Evolutionary conservation across 2,797 vertebrate species (phyloP), one percentile per base, ranked within the genome.

Genomic region (Sparus aurata): DNA sequence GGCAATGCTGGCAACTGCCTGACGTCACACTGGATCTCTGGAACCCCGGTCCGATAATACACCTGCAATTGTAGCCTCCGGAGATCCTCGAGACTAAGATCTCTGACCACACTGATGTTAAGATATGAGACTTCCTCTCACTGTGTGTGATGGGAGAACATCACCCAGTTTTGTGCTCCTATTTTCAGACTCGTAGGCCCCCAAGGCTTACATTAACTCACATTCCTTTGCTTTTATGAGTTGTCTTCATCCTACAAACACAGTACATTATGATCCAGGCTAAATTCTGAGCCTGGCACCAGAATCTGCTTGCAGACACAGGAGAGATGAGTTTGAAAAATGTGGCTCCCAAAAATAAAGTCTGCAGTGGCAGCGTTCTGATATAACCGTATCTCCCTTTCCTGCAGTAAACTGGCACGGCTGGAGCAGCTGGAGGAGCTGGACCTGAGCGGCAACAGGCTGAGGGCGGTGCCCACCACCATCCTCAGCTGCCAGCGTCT

Each of bases 361-460:
- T 38, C 7, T 78, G 20, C 62, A n/a, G 41, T 25, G 12, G 4
- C 46, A 18, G 55, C 2, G 18, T 50, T 82, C 27, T 57, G 17
- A 57, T 63, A 2, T 54, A 47, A 73, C 25, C 0, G 6, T 38
- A 2, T 47, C 55, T 77, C 43, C 12, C 0, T 43, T 10, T 77
- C 34, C 82, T 65, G 72, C 89, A 99, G 98, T 94, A 99, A 99
- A 97, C 97, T 99, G 97, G 98, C 98, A 6, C 98, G 96, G 46
- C 93, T 99, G 91, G 97, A 99, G 91, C 96, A 97, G 85, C 95
- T 99, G 82, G 98, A 99, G 84, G 98, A 99, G 92, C 95, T 99
- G 7, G 98, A 99, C 83, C 86, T 99, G 91, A 99, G 98, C 64
- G 98, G 98, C 38, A 99, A 99, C 92, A 94, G 96, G 54, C 95